phyloP scores from a whole-genome alignment of 2,888 invertebrate species.

The Sesamia inferens region DNA sequence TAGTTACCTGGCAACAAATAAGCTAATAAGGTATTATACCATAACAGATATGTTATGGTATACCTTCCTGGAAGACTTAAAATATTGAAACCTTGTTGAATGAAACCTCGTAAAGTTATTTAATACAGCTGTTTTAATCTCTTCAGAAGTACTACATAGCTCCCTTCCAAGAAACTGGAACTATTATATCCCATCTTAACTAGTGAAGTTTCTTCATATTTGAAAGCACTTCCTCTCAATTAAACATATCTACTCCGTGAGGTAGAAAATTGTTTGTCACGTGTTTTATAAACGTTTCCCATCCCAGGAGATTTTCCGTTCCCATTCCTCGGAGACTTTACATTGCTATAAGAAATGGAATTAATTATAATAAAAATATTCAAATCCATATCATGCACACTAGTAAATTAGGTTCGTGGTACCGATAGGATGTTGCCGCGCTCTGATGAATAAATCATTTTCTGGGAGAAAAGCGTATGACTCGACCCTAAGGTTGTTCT shows the following conservation, averaged over 20 bases:
- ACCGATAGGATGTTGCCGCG: constrained; percentile 60
- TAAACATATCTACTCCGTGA: not conserved
- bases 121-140: not conserved
- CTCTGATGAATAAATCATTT: constrained; percentile 72
- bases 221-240: constrained; percentile 16
- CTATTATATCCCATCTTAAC: not conserved
- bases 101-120: constrained; percentile 1
- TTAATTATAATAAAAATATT: constrained; percentile 65
- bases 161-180: constrained; percentile 12
- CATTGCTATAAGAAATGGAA: constrained; percentile 36
- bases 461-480: constrained; percentile 63
- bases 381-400: constrained; percentile 63
- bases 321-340: constrained; percentile 34
- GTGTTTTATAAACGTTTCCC: not conserved
- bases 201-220: constrained; percentile 17
- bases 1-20: constrained; percentile 29
- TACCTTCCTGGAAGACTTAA: constrained; percentile 17
- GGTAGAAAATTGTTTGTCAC: constrained; percentile 1
- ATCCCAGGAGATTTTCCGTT: constrained; percentile 22
- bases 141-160: not conserved
- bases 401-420: constrained; percentile 66
- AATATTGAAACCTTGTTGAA: constrained; percentile 6
- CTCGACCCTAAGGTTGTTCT: constrained; percentile 60
- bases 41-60: not conserved
- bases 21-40: too few relatives aligned